Base-by-base conservation (phyloP, 2,797 vertebrate genomes). In the Rallus crepitans region DNA sequence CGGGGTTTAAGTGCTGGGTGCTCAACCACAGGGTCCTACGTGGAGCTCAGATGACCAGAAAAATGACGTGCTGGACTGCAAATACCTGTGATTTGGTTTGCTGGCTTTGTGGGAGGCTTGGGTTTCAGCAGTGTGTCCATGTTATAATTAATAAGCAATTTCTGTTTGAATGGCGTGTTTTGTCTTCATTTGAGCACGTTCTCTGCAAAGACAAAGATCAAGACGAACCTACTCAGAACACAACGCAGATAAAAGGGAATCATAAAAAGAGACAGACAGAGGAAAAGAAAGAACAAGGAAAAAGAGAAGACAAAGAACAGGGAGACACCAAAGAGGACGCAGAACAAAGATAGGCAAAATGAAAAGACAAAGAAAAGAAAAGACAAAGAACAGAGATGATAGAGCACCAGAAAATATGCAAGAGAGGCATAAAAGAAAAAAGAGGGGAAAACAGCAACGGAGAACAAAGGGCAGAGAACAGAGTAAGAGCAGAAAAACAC, bases 231-330 rank as follows among this genome's bases (percentile, higher is more conserved):
- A 87, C 91, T 95, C 88, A 37, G 96, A 96, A 96, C 94, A 96
- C 95, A 95, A 93, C 9, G 45, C 73, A 87, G 94, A 97, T 97
- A 94, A 96, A 96, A 97, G 91, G 78, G 86, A 96, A 94, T 94
- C 95, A 92, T 95, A 85, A 96, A 96, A 96, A 90, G 95, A 94
- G 88, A 96, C 96, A 97, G 96, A 73, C 86, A 95, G 95, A 96
- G 94, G 78, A 95, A 97, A 90, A 87, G 96, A 65, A 94, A 94
- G 91, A 95, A 94, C 96, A 96, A 95, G 96, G 90, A 89, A 96
- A 96, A 96, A 95, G 85, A 94, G 96, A 97, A 96, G 96, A 94
- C 96, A 96, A 97, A 95, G 95, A 96, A 93, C 95, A 94, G 83
- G 88, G 96, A 96, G 73, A 95, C 94, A 97, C 96, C 88, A 97